Percentiles rank a stretch among this genome's conserved stretches.
These are phyloP conservation scores for Vidua chalybeata DNA, from an alignment of 2,113 vertebrate species.

Conservation along the genomic window DNA sequence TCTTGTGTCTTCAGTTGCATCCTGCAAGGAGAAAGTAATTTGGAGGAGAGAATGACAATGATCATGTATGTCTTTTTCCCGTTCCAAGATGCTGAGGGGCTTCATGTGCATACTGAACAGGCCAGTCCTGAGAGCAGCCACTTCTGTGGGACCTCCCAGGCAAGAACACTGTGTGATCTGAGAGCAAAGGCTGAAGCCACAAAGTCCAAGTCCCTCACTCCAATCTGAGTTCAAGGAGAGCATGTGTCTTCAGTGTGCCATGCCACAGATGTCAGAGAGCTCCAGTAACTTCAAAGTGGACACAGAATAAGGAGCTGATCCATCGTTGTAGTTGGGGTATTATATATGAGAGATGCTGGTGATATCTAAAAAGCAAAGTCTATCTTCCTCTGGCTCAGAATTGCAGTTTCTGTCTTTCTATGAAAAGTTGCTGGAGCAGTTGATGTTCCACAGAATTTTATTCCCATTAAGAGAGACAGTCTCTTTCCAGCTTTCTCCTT, in stretches of 20 bases:
- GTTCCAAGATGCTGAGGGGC: rapidly evolving
- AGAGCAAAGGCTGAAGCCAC: neutral
- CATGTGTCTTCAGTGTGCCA: neutral
- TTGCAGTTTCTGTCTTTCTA: neutral
- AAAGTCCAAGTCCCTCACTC: neutral
- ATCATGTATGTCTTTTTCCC: rapidly evolving
- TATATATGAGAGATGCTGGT: neutral
- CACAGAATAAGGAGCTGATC: neutral
- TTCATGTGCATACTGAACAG: neutral
- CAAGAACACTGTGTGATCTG: neutral
- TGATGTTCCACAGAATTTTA: neutral
- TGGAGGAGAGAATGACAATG: neutral
- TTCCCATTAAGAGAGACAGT: neutral
- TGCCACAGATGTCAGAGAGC: neutral
- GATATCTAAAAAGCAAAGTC: neutral
- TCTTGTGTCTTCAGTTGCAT: neutral
- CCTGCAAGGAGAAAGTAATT: neutral
- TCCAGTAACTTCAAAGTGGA: neutral
- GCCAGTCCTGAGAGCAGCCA: neutral
- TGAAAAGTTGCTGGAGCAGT: neutral
- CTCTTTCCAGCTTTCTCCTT: neutral
- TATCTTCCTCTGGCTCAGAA: neutral
- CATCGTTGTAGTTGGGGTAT: neutral
- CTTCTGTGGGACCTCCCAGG: neutral
- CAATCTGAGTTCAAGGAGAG: neutral